Evolutionary conservation across 2,888 invertebrate species (phyloP), one percentile per base, ranked within the genome.

Genomic region (Polylopha cassiicola): DNA sequence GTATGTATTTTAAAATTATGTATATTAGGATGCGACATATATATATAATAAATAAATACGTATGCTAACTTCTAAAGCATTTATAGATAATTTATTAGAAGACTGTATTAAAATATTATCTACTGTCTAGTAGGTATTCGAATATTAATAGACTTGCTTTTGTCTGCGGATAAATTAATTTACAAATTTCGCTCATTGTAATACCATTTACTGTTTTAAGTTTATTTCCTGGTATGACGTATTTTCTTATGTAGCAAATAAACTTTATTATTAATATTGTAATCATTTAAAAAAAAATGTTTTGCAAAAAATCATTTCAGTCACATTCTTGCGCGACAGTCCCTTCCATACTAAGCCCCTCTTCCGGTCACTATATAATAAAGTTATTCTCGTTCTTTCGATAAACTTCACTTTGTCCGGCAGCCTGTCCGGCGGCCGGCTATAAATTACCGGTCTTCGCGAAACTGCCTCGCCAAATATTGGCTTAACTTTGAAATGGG

Each of bases 311-410:
- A n/a, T 11, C 1, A n/a, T 26, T 17, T n/a, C n/a, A 22, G 36
- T 34, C 47, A 59, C 54, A 64, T 73, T 30, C 60, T 58, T 41
- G 0, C 20, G 6, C 39, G 48, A 55, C 39, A 45, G 64, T 76
- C 66, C 61, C 16, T 37, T 54, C 57, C 50, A 48, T 48, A 50
- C 47, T 54, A 51, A 60, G 50, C 48, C 65, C 66, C 51, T 65
- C 65, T 72, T 85, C 84, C 85, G 85, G 81, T 84, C 81, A 82
- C 73, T 81, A 77, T 78, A 77, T 86, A 86, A 86, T 85, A 86
- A 85, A 85, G 82, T 86, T 82, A 84, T 84, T 85, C 79, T 65
- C 79, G 70, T 78, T 75, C 81, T 81, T 84, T 80, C 84, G 86
- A 85, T 85, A 85, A 82, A 86, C 78, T 84, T 76, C 73, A 80